Conservation (phyloP, 2,113 vertebrate species). For the Microcebus lehilahytsara region DNA sequence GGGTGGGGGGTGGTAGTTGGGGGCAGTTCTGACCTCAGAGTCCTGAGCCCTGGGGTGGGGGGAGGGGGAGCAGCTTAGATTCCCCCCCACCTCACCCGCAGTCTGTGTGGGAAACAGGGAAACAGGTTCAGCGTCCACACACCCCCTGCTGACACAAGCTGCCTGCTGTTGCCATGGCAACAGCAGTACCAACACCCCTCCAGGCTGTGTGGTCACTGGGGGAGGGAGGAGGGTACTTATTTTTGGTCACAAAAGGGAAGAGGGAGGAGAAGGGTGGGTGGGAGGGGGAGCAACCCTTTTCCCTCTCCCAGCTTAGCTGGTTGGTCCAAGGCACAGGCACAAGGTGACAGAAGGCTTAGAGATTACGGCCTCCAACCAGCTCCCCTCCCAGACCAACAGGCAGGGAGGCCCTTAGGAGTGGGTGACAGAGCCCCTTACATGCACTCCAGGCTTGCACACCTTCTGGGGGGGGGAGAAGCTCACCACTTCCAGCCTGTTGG, state of each 20-base stretch:
- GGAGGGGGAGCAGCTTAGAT: background rate
- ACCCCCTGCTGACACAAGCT: slow-evolving; percentile 19
- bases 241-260: slow-evolving; percentile 40
- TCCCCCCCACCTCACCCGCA: background rate
- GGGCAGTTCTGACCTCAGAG: background rate
- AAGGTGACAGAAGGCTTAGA: background rate
- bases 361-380: background rate
- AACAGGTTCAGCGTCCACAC: background rate
- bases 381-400: background rate
- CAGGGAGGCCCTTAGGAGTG: background rate
- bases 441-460: fast-evolving
- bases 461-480: background rate
- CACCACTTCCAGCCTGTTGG: background rate
- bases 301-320: background rate
- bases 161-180: slow-evolving; percentile 56
- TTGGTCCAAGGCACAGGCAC: background rate
- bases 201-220: slow-evolving; percentile 38
- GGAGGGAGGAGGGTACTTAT: background rate
- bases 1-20: background rate
- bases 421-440: background rate
- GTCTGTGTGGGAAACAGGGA: slow-evolving; percentile 28
- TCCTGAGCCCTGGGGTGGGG: background rate
- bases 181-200: background rate
- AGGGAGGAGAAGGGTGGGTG: background rate
- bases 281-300: background rate